These are phyloP conservation scores for Sesamia inferens DNA, from an alignment of 2,888 invertebrate genomes.

Conservation along the genomic window DNA sequence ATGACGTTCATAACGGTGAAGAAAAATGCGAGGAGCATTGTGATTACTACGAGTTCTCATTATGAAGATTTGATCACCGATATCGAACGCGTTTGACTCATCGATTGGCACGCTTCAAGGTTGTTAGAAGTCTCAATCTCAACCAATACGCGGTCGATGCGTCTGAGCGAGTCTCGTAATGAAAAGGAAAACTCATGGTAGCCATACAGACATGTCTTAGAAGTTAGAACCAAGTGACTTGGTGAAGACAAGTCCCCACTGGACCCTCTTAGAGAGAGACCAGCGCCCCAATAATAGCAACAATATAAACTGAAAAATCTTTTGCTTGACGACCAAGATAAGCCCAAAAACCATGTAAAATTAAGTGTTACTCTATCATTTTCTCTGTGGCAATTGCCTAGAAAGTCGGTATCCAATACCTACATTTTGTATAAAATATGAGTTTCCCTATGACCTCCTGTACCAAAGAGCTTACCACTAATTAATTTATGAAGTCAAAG, in stretches of 20 bases:
- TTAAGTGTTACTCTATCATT: background rate
- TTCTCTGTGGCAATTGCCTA: background rate
- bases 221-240: background rate
- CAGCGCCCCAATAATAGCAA: background rate
- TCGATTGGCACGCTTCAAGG: no score
- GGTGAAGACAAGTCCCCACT: background rate
- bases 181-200: no score
- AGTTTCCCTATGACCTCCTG: background rate
- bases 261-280: background rate
- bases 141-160: no score
- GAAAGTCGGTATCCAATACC: background rate
- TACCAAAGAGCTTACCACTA: slow-evolving; percentile 6
- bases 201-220: background rate
- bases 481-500: slow-evolving; percentile 1
- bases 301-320: background rate
- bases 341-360: background rate
- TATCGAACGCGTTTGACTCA: no score
- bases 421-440: background rate
- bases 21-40: background rate
- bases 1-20: no score
- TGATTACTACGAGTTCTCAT: no score
- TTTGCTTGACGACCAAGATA: background rate
- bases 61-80: no score
- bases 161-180: no score
- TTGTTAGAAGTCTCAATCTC: no score